Conservation (phyloP, 1,140 invertebrate species). For the Sweltsa coloradensis region DNA sequence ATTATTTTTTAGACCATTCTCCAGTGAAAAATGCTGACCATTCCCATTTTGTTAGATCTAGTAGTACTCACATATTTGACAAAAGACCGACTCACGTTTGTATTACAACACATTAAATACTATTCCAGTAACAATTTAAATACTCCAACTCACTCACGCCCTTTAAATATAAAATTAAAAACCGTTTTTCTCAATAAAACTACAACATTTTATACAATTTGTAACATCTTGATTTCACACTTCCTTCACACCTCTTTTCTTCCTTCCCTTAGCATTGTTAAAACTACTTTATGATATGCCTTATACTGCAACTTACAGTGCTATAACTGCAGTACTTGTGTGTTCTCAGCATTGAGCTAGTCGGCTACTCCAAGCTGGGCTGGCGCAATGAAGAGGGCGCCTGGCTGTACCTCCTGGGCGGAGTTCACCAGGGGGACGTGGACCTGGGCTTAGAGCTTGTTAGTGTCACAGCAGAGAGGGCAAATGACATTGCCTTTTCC, state of each 20-base stretch:
- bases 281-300: neutral
- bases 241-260: neutral
- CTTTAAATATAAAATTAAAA: too few relatives aligned
- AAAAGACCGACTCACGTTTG: too few relatives aligned
- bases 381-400: conserved; percentile 38
- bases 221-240: neutral
- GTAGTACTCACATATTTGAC: too few relatives aligned
- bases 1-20: too few relatives aligned
- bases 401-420: conserved; percentile 44
- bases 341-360: conserved; percentile 30
- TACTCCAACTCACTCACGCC: too few relatives aligned
- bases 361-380: conserved; percentile 38
- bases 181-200: too few relatives aligned
- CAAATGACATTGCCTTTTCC: conserved; percentile 41
- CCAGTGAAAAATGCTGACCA: too few relatives aligned
- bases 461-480: conserved; percentile 34
- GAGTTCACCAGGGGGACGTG: conserved; percentile 36
- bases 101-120: too few relatives aligned
- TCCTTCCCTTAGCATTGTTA: neutral
- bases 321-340: neutral
- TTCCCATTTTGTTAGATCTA: too few relatives aligned
- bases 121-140: too few relatives aligned
- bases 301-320: neutral
- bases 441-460: conserved; percentile 45
- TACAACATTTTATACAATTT: too few relatives aligned